Conservation (phyloP, 1,140 invertebrate genomes). For the Ericerus pela region DNA sequence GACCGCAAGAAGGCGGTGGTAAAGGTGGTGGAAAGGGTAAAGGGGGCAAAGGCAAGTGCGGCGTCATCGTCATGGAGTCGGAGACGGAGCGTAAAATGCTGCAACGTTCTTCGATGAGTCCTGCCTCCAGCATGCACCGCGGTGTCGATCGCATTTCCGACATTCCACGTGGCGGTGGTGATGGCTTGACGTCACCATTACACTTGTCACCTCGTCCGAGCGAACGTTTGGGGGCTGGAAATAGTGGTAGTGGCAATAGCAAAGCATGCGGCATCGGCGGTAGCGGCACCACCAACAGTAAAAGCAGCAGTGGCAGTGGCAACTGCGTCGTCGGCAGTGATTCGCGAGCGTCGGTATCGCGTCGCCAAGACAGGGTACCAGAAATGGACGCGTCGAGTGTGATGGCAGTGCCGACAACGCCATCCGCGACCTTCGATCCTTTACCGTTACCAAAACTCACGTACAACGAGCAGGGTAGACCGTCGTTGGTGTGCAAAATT, state of each 20-base stretch:
- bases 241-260: conserved; percentile 8
- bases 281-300: background rate
- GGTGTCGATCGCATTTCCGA: conserved; percentile 10
- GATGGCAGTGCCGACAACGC: too few species aligned
- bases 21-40: conserved; percentile 42
- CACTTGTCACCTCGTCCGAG: too few species aligned
- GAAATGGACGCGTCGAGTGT: too few species aligned
- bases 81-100: conserved; percentile 29
- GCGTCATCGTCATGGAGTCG: conserved; percentile 23
- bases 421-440: conserved; percentile 3
- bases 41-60: conserved; percentile 44
- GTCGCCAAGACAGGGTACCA: too few species aligned
- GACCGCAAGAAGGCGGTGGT: conserved; percentile 31
- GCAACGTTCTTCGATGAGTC: conserved; percentile 13
- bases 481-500: conserved; percentile 32
- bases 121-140: conserved; percentile 17
- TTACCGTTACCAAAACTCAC: conserved; percentile 25
- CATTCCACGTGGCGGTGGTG: too few species aligned
- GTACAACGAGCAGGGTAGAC: conserved; percentile 27
- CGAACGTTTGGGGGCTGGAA: too few species aligned
- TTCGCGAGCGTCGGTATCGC: too few species aligned
- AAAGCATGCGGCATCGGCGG: background rate
- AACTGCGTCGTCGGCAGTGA: too few species aligned
- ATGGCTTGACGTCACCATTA: too few species aligned
- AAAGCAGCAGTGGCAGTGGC: conserved; percentile 6